Percentiles rank a stretch among this genome's conserved stretches.
Evolutionary conservation across 1,140 invertebrate genomes (phyloP).

Genomic region (Stenopsyche tienmushanensis): DNA sequence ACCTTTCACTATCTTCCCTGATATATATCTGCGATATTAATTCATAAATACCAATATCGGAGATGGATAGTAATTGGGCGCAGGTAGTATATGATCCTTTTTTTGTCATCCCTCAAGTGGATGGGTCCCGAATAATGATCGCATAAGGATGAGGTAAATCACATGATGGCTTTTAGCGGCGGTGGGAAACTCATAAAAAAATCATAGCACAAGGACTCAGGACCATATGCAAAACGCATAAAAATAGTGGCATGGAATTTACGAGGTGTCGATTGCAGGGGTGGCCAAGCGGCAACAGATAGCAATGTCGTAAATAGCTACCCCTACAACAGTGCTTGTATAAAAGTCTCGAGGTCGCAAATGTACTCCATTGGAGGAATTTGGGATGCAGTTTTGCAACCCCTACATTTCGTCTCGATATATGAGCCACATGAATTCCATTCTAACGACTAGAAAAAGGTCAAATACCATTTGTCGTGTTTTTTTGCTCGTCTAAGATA

Average conservation of each 20-base stretch:
- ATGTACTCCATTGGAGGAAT: too few species aligned
- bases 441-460: too few species aligned
- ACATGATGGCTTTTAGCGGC: too few species aligned
- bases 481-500: too few species aligned
- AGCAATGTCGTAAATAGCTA: too few species aligned
- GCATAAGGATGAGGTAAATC: background rate
- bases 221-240: conserved; percentile 39
- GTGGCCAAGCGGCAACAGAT: too few species aligned
- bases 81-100: too few species aligned
- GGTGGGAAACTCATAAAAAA: conserved; percentile 36
- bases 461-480: too few species aligned
- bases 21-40: too few species aligned
- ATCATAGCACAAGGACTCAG: conserved; percentile 12
- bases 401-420: background rate
- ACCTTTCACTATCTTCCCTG: too few species aligned
- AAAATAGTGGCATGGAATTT: conserved; percentile 35
- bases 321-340: conserved; percentile 7
- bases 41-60: too few species aligned
- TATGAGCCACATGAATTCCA: background rate
- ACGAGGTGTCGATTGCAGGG: conserved; percentile 34
- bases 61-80: too few species aligned
- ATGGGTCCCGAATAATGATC: conserved; percentile 20
- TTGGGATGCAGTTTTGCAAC: conserved; percentile 22
- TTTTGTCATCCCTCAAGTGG: conserved; percentile 19
- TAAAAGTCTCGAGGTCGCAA: background rate